Base-by-base conservation (phyloP, 2,113 vertebrate species). In the Amazona vittata region DNA sequence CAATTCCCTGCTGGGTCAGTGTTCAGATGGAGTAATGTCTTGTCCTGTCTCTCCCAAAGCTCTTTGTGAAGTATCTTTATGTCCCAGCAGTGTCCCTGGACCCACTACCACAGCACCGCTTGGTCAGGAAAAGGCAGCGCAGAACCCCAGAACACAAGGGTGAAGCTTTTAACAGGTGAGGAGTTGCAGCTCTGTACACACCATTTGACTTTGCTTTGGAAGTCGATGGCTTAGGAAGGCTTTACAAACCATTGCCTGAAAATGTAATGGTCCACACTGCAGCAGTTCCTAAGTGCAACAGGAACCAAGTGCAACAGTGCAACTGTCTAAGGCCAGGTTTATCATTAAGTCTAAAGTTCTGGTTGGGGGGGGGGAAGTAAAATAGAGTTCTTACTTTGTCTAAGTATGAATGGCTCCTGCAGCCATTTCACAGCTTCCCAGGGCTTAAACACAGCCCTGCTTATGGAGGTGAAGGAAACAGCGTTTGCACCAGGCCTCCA, bases 21-120 rank as follows among this genome's bases (percentile, higher is more conserved):
- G n/a, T 22, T 65, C 52, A 29, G 24, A 10, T 5, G 19, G 50
- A 83, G 8, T 8, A 8, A 15, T 0, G 0, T 35, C 43, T 24
- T 12, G 33, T 15, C 6, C 1, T 63, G 50, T 24, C 20, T 39
- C 67, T 87, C 52, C 53, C 50, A 26, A 55, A 78, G 63, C 37
- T 18, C 41, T 52, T 15, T 4, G 12, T 8, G 41, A 84, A 81
- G 39, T 4, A 37, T 52, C 39, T 49, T 26, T 59, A 55, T 33
- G 26, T 37, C 59, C 75, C 88, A 35, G 81, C 15, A 71, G 25
- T 1, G 6, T 37, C 52, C 55, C 9, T 1, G 17, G 28, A 78
- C 13, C 29, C 2, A 1, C 86, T 10, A 52, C 43, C n/a, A 9
- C 49, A 15, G 47, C 47, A 28, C 53, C 10, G 4, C 76, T 47